Percentiles rank a stretch among this genome's conserved stretches.
These are phyloP conservation scores for Odontesthes bonariensis DNA, from an alignment of 2,113 vertebrate species.

Conservation along the genomic window DNA sequence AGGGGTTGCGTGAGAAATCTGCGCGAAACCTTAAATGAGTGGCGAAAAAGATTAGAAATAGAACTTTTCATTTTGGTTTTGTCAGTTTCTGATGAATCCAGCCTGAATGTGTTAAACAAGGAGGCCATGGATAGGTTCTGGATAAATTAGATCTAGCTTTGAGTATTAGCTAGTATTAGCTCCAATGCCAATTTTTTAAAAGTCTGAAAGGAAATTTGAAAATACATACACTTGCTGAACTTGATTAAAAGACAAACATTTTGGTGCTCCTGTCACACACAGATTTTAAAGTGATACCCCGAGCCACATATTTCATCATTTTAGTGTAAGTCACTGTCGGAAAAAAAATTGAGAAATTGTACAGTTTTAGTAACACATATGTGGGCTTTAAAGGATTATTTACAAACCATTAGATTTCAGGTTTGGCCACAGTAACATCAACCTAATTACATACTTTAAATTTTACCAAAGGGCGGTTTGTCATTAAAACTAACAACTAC, in stretches of 20 bases:
- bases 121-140: conserved; percentile 4
- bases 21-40: conserved; percentile 15
- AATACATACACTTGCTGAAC: no score
- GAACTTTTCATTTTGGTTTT: not conserved
- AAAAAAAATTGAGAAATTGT: not conserved
- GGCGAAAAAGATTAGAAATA: not conserved
- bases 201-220: not conserved
- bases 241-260: not conserved
- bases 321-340: not conserved
- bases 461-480: not conserved
- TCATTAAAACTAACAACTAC: not conserved
- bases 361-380: not conserved
- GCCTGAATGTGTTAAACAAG: conserved; percentile 10
- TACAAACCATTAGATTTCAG: no score
- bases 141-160: conserved; percentile 60
- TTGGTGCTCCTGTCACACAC: not conserved
- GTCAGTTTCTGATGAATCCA: conserved; percentile 30
- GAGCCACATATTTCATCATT: not conserved
- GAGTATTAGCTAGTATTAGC: conserved; percentile 15
- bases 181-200: conserved; percentile 21
- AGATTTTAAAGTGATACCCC: not conserved
- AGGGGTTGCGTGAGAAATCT: conserved; percentile 16
- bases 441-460: not conserved
- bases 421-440: not conserved
- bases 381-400: no score